These are phyloP conservation scores for Acanthurus leucopareius DNA, from an alignment of 2,797 vertebrate species.

Conservation along the genomic window DNA sequence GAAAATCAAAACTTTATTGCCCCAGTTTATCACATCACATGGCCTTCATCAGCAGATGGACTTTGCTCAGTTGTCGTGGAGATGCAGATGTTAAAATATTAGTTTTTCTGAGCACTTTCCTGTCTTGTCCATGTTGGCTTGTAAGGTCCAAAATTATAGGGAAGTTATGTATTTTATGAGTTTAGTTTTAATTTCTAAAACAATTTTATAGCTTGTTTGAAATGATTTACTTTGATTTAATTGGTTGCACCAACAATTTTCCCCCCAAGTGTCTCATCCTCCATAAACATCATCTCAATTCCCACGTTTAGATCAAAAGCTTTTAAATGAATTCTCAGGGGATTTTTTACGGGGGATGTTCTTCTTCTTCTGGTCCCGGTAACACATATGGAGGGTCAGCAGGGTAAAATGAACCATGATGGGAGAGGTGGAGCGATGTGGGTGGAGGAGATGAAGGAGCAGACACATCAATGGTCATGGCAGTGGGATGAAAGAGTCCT, in stretches of 20 bases:
- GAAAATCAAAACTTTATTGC: not conserved
- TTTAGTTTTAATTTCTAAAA: not conserved
- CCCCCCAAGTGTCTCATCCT: not conserved
- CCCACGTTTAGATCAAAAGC: not conserved
- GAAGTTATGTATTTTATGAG: not conserved
- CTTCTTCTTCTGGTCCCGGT: not conserved
- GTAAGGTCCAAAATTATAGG: not conserved
- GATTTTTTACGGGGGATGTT: not conserved
- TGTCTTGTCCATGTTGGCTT: not conserved
- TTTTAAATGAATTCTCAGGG: not conserved
- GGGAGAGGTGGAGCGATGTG: conserved; percentile 35
- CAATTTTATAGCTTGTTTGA: too few species aligned
- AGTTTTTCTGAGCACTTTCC: not conserved
- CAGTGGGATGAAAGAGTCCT: conserved; percentile 64
- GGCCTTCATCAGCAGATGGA: not conserved
- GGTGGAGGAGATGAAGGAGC: conserved; percentile 47
- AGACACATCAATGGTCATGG: conserved; percentile 50
- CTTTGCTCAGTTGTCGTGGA: not conserved
- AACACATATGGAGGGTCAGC: not conserved
- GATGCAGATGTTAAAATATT: not conserved
- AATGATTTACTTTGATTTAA: too few species aligned
- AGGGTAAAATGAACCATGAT: conserved; percentile 8
- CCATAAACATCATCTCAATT: not conserved
- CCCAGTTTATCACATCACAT: not conserved
- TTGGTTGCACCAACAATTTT: too few species aligned